Base-by-base conservation (phyloP, 2,797 vertebrate species). In the Pipistrellus pygmaeus region DNA sequence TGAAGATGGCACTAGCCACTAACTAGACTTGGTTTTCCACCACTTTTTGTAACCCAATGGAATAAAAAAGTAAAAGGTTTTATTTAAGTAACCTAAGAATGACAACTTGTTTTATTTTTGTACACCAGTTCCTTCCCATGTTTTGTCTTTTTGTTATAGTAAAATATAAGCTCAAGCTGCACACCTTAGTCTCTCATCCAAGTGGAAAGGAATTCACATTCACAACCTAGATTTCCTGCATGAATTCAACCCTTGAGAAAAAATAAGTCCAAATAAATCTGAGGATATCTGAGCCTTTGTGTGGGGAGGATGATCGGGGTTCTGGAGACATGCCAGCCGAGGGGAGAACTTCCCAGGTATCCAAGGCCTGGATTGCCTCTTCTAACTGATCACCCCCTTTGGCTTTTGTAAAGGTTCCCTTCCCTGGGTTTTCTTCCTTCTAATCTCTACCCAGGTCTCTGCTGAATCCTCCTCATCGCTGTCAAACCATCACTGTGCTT, bases 11-110 rank as follows among this genome's bases (percentile, higher is more conserved):
- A 48, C 5, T 38, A 80, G 66, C 23, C 75, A 21, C 81, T 91
- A 44, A 44, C 38, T 62, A 85, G 62, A 64, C 35, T 7, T 46
- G 11, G 15, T 17, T 27, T 4, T 8, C 32, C 48, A 25, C n/a
- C 27, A 77, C 30, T 81, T 46, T 69, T 64, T 93, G 20, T 75
- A 69, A 86, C n/a, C 20, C 41, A 38, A 72, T 64, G 48, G 35
- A 90, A 46, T 93, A 46, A 73, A 93, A 73, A 73, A 32, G 13
- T 69, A 66, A 73, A 85, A 55, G 69, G 15, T 51, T 51, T 72
- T 82, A 32, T 21, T 77, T 76, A 76, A 85, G 53, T 86, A 68
- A 84, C 72, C 6, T 15, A 84, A 75, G 62, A 76, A 86, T 44
- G 21, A 30, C 27, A n/a, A 21, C 44, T 66, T 46, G 66, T 89